Percentiles rank a stretch among this genome's conserved stretches.
Evolutionary conservation across 2,888 invertebrate species (phyloP).

Genomic region (Drosophila dives): DNA sequence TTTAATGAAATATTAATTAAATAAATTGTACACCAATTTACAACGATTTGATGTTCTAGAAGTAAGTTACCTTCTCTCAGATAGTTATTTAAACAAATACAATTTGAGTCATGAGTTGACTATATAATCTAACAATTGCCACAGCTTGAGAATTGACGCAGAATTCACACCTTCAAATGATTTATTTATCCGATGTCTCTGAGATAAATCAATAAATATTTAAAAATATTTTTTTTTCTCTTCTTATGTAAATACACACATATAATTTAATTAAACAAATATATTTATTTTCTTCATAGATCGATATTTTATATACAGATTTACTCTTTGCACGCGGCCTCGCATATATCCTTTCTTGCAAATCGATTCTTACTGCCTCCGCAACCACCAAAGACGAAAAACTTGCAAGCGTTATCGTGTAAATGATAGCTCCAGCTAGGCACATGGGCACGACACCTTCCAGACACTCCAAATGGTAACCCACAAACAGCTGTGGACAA

Average conservation of each 20-base stretch:
- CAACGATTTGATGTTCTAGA: not conserved
- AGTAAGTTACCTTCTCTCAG: not conserved
- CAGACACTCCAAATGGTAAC: slow-evolving; percentile 30
- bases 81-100: not conserved
- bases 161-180: not conserved
- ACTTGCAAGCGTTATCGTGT: no score
- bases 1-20: no score
- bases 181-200: not conserved
- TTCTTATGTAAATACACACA: not conserved
- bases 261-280: not conserved
- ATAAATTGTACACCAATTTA: no score
- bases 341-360: no score
- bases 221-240: no score
- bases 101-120: no score
- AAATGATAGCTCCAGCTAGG: slow-evolving; percentile 27
- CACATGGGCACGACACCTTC: slow-evolving; percentile 42
- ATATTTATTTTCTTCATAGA: no score
- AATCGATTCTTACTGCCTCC: no score
- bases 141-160: not conserved
- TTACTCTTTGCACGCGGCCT: no score
- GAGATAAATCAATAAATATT: not conserved
- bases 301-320: no score
- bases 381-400: no score
- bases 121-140: no score
- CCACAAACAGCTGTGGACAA: slow-evolving; percentile 37